phyloP scores from a whole-genome alignment of 2,888 invertebrate genomes.

The Orthosia gracilis region DNA sequence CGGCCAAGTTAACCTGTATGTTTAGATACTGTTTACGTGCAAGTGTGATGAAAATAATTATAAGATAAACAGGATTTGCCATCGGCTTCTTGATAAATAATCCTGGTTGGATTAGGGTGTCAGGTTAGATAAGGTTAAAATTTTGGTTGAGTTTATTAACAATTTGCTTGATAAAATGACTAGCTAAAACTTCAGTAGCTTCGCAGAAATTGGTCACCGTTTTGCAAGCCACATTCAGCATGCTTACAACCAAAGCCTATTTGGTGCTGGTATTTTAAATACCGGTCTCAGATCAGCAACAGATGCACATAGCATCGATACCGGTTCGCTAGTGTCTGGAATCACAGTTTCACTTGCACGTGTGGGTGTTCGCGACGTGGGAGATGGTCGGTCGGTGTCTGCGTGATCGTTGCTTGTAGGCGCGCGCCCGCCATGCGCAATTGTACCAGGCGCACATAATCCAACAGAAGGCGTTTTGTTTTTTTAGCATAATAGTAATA shows the following conservation, averaged over 20 bases:
- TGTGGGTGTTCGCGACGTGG: constrained; percentile 70
- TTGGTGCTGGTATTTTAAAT: constrained; percentile 65
- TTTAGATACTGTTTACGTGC: too few relatives aligned
- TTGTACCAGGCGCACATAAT: constrained; percentile 80
- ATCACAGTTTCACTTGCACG: constrained; percentile 65
- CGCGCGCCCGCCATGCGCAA: constrained; percentile 83
- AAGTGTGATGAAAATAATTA: too few relatives aligned
- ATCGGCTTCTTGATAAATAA: neutral
- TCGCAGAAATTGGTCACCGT: constrained; percentile 34
- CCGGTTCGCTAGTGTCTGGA: constrained; percentile 65
- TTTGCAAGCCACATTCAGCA: constrained; percentile 57
- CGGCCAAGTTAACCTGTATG: too few relatives aligned
- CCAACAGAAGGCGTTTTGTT: constrained; percentile 63
- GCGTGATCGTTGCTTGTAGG: constrained; percentile 70
- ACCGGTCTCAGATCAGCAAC: constrained; percentile 63
- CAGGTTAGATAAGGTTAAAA: neutral
- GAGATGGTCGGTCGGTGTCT: constrained; percentile 66
- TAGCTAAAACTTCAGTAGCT: constrained; percentile 3
- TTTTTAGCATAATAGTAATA: constrained; percentile 41
- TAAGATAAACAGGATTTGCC: constrained; percentile 1
- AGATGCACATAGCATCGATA: constrained; percentile 67
- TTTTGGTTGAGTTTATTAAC: neutral
- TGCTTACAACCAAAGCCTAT: constrained; percentile 34
- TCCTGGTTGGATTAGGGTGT: neutral
- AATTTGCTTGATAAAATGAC: neutral